Percentiles rank a stretch among this genome's conserved stretches.
These are phyloP conservation scores for Esox lucius DNA, from an alignment of 2,797 vertebrate genomes.

Conservation along the genomic window DNA sequence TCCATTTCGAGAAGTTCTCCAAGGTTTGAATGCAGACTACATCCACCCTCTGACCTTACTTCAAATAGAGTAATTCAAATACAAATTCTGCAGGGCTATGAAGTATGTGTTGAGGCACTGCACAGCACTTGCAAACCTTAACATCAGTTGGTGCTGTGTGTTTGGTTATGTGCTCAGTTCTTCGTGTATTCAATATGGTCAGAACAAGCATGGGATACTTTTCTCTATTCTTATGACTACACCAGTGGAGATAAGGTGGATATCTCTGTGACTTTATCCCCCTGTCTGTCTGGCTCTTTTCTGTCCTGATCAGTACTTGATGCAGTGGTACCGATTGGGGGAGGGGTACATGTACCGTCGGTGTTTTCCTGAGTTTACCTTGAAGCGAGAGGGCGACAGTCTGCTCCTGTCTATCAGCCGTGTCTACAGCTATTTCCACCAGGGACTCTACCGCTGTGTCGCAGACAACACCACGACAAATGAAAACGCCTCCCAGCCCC, in stretches of 20 bases:
- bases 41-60: neutral
- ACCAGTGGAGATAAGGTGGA: conserved; percentile 9
- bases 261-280: neutral
- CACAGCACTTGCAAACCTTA: neutral
- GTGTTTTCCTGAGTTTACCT: conserved; percentile 51
- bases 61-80: neutral
- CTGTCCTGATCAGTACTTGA: conserved; percentile 45
- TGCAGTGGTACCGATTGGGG: conserved; percentile 57
- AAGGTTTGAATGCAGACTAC: conserved; percentile 56
- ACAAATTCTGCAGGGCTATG: neutral
- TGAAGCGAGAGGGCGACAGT: conserved; percentile 39
- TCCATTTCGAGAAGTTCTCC: conserved; percentile 71
- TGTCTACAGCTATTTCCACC: conserved; percentile 44
- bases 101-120: neutral
- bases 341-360: conserved; percentile 29
- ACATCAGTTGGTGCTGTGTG: neutral
- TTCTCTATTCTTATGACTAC: neutral
- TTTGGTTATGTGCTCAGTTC: neutral
- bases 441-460: conserved; percentile 75
- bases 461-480: conserved; percentile 40
- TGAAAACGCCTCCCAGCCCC: conserved; percentile 53
- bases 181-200: neutral
- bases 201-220: neutral
- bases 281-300: neutral
- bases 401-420: conserved; percentile 53